These are phyloP conservation scores for Sturnus vulgaris DNA, from an alignment of 2,113 vertebrate species.

Conservation along the genomic window DNA sequence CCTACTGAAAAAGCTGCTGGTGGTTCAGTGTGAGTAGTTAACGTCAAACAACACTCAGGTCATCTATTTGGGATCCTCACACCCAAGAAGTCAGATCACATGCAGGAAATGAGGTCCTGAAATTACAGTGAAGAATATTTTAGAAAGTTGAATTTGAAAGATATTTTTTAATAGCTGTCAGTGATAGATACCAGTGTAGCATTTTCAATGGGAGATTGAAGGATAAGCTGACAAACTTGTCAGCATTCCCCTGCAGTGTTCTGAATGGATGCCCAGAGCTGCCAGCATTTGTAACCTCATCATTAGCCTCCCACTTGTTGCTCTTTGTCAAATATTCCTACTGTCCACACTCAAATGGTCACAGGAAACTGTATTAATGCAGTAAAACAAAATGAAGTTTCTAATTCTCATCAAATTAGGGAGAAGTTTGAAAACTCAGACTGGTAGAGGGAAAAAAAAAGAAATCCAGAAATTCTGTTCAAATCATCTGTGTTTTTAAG, in stretches of 20 bases:
- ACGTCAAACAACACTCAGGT: not conserved
- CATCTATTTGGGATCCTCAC: not conserved
- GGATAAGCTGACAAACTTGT: not conserved
- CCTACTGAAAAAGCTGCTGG: not conserved
- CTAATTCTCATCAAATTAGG: not conserved
- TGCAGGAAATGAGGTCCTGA: not conserved
- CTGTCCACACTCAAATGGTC: not conserved
- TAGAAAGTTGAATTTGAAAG: not conserved
- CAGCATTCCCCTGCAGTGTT: not conserved
- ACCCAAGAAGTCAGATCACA: not conserved
- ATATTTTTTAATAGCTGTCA: not conserved
- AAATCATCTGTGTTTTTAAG: not conserved
- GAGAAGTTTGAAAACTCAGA: not conserved
- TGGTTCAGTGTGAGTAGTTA: not conserved
- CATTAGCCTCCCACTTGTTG: not conserved
- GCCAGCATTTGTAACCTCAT: not conserved
- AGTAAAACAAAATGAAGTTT: not conserved
- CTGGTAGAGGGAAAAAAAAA: not conserved
- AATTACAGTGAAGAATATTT: not conserved
- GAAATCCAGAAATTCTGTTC: not conserved
- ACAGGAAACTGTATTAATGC: not conserved
- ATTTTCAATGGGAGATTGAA: not conserved
- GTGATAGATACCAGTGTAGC: not conserved
- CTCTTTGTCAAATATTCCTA: not conserved
- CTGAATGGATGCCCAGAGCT: not conserved